Evolutionary conservation across 2,888 invertebrate species (phyloP), one percentile per base, ranked within the genome.

Genomic region (Drosophila emarginata): DNA sequence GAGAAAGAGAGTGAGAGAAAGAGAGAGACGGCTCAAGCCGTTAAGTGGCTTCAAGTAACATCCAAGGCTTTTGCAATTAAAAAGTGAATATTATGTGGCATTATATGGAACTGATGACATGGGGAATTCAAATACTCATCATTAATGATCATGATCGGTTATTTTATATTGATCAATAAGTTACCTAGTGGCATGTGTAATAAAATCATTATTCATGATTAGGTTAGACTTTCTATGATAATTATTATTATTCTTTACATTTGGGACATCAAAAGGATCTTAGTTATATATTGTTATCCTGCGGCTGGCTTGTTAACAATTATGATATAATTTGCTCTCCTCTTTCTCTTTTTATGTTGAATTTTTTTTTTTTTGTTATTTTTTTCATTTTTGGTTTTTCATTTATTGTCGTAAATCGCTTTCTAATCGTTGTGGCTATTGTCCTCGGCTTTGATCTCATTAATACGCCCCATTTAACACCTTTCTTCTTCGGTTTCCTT

Each of bases 401-500:
- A 15, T 14, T 21, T 53, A 73, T 77, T 76, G 74, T 77, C 70
- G 57, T 78, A 74, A 73, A 80, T 78, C 61, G 80, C 50, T 83
- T 62, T 72, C 67, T 67, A 77, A 80, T 68, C 67, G 62, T 2
- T 37, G 51, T 26, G 39, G 63, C 45, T 36, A 28, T 62, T 71
- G 52, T 74, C 59, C 50, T 40, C 68, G 61, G 70, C 74, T 66
- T 62, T 89, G 89, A 89, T 89, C 89, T 87, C 84, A 90, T 90
- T 90, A 90, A 85, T 80, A 89, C 90, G 90, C 90, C 90, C 87
- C 84, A 90, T 90, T 90, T 90, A 90, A 89, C 90, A 90, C 90
- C 87, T 90, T 89, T 78, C 69, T 63, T 45, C 62, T 52, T 50
- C 45, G 26, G 50, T n/a, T 56, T 39, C 23, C 52, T 69, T 64